Base-by-base conservation (phyloP, 1,140 invertebrate genomes). In the Pectinophora gossypiella region DNA sequence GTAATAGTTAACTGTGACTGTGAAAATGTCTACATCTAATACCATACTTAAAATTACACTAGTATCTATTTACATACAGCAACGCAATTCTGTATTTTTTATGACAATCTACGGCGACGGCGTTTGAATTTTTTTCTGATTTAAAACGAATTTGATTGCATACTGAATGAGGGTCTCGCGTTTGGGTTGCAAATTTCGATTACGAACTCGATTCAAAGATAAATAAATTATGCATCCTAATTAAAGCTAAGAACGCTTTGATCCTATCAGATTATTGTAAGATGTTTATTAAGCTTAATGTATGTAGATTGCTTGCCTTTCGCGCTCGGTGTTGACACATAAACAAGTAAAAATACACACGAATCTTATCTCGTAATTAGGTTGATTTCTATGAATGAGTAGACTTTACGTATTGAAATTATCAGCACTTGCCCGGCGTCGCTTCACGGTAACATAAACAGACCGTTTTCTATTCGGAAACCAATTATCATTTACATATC, bases 401-500 rank as follows among this genome's bases (percentile, higher is more conserved):
- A 40, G 7, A 40, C 10, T 40, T 40, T 63, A 61, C 60, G n/a
- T n/a, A n/a, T n/a, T n/a, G n/a, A n/a, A n/a, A n/a, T n/a, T 65
- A 68, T 72, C 66, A 56, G 56, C 61, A 69, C 56, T 70, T 62
- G 65, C 67, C 65, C 62, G 63, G 52, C 57, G 48, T 69, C 57
- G 66, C 55, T 68, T 73, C 57, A 46, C 56, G 47, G 66, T 59
- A 62, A 72, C 62, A 69, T 77, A 72, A 76, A 80, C 67, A 76
- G 65, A 69, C 69, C 66, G 64, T 79, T 76, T 81, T 72, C 63
- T 68, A 76, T 82, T 79, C 71, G 70, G 68, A 78, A 84, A 82
- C 72, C 75, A 86, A 81, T 86, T 82, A 83, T 84, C 81, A 82
- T 86, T 83, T 76, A 83, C 80, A 79, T 86, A 83, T 84, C 76